phyloP scores from a whole-genome alignment of 2,113 vertebrate species.

The Limnothrissa miodon region DNA sequence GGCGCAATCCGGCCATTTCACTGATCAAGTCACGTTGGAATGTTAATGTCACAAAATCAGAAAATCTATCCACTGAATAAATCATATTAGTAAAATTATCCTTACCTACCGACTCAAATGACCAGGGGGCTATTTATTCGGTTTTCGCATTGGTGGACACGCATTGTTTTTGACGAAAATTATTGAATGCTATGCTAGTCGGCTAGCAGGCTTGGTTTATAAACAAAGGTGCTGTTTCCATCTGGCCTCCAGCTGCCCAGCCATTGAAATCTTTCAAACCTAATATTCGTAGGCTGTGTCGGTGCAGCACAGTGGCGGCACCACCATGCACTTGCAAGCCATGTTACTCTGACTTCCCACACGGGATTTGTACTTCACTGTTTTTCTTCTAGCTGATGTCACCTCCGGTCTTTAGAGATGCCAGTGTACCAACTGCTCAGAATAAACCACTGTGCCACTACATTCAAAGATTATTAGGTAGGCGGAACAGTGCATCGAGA shows the following conservation, averaged over 20 bases:
- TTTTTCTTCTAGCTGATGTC: conserved; percentile 51
- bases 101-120: background rate
- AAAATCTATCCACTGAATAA: background rate
- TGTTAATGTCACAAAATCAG: background rate
- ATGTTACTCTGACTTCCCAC: background rate
- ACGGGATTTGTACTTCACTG: background rate
- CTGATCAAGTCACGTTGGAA: background rate
- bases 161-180: conserved; percentile 1
- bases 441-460: background rate
- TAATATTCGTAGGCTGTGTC: background rate
- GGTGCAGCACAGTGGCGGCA: background rate
- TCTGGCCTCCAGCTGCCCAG: background rate
- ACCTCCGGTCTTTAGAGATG: conserved; percentile 52
- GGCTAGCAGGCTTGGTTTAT: background rate
- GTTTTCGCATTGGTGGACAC: background rate
- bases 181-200: background rate
- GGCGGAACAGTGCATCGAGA: background rate
- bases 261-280: background rate
- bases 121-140: background rate
- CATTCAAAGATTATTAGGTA: too few species aligned
- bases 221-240: background rate
- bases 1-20: conserved; percentile 4
- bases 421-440: background rate
- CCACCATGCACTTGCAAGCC: background rate
- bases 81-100: background rate